These are phyloP conservation scores for Tokudaia tokunoshimensis DNA, from an alignment of 2,797 vertebrate species.

Conservation along the genomic window DNA sequence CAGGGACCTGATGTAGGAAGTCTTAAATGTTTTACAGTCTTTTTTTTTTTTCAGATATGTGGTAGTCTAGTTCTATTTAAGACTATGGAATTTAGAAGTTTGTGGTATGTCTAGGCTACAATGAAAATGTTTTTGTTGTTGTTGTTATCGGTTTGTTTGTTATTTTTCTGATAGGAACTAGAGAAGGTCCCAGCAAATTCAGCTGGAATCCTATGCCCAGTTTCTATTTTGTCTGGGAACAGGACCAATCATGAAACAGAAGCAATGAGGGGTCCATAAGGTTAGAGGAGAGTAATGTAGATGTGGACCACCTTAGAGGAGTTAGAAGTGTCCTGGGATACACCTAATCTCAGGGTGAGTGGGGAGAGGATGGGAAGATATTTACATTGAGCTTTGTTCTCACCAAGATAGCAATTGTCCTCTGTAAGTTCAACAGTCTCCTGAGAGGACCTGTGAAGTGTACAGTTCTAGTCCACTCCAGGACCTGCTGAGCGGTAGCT, in stretches of 20 bases:
- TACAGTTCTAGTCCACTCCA: neutral
- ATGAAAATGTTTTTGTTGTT: neutral
- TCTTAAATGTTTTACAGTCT: neutral
- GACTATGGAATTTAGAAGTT: conserved; percentile 13
- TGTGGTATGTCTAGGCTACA: neutral
- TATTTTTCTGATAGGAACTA: neutral
- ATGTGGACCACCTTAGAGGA: neutral
- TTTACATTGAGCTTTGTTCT: neutral
- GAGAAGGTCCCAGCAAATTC: neutral
- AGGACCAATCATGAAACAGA: neutral
- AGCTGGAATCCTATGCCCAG: neutral
- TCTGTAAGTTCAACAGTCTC: neutral
- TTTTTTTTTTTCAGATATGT: neutral
- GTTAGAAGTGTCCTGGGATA: neutral
- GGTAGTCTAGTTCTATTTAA: neutral
- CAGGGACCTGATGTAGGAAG: neutral
- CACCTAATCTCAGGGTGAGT: neutral
- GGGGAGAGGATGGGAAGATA: neutral
- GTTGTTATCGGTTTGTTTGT: too few species aligned
- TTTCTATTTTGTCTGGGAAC: neutral
- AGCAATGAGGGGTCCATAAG: neutral
- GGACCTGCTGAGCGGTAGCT: neutral
- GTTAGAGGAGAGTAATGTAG: neutral
- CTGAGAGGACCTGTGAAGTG: neutral
- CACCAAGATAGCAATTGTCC: neutral